Percentiles rank a stretch among this genome's conserved stretches.
Conservation (phyloP, 2,888 invertebrate genomes). For the Ichneumoninae sp. region DNA sequence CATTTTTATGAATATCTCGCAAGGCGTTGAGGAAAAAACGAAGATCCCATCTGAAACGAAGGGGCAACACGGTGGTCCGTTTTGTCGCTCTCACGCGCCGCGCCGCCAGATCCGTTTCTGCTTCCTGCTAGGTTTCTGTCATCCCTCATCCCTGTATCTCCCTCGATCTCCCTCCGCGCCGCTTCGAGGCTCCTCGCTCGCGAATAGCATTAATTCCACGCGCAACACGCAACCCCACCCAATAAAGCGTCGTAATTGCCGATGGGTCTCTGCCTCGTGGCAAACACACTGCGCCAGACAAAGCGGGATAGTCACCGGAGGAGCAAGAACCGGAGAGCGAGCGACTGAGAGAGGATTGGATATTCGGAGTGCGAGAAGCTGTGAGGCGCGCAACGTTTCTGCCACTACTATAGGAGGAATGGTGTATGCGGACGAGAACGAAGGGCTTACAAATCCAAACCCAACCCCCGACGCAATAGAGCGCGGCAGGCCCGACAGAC, state of each 20-base stretch:
- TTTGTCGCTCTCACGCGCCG: too few relatives aligned
- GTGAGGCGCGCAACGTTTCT: constrained; percentile 54
- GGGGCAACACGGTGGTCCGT: too few relatives aligned
- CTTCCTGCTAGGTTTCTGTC: constrained; percentile 43
- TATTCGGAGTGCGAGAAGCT: constrained; percentile 36
- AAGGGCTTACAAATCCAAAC: constrained; percentile 75
- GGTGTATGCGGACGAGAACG: constrained; percentile 45
- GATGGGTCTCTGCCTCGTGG: constrained; percentile 76
- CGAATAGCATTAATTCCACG: constrained; percentile 79
- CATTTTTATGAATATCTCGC: too few relatives aligned
- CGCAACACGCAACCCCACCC: constrained; percentile 78
- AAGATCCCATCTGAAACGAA: too few relatives aligned
- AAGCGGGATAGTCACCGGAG: constrained; percentile 42
- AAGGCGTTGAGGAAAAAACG: too few relatives aligned
- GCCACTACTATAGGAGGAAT: constrained; percentile 10
- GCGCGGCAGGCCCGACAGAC: constrained; percentile 68
- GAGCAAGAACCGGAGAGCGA: constrained; percentile 34
- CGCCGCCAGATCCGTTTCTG: neutral
- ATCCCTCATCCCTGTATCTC: constrained; percentile 38
- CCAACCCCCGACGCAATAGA: constrained; percentile 53
- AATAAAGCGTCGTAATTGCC: constrained; percentile 81
- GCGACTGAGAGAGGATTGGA: constrained; percentile 34
- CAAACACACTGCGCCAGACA: constrained; percentile 63
- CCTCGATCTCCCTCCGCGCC: neutral
- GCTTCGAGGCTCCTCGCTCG: constrained; percentile 51